Conservation (phyloP, 2,113 vertebrate genomes). For the Melanerpes aurifrons region DNA sequence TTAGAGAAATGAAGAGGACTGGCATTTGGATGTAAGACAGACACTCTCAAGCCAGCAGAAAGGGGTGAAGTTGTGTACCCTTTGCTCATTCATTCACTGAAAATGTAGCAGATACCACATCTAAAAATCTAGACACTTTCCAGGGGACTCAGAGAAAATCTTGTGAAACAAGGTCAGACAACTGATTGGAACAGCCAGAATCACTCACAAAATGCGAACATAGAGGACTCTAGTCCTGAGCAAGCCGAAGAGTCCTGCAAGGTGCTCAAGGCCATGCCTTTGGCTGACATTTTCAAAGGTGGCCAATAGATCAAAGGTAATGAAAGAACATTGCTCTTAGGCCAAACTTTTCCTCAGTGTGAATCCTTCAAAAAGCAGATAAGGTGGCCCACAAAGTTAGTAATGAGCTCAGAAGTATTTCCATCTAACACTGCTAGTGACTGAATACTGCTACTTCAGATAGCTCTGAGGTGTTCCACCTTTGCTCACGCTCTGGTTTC, state of each 20-base stretch:
- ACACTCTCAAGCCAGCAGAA: neutral
- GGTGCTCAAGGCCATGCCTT: neutral
- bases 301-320: conserved; percentile 9
- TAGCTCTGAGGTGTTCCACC: neutral
- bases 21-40: neutral
- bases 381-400: neutral
- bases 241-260: neutral
- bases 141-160: neutral
- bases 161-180: neutral
- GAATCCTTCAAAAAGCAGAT: conserved; percentile 12
- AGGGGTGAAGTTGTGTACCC: neutral
- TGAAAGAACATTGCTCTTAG: conserved; percentile 5
- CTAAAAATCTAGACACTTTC: conserved; percentile 4
- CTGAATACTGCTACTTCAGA: neutral
- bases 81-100: neutral
- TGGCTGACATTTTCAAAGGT: neutral
- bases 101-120: neutral
- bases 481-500: neutral
- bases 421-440: neutral
- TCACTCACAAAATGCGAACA: conserved; percentile 6
- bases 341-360: neutral
- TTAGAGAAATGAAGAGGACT: conserved; percentile 14
- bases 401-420: neutral
- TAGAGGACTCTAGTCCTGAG: neutral
- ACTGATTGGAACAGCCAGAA: neutral